Conservation (phyloP, 2,113 vertebrate genomes). For the Labrus mixtus region DNA sequence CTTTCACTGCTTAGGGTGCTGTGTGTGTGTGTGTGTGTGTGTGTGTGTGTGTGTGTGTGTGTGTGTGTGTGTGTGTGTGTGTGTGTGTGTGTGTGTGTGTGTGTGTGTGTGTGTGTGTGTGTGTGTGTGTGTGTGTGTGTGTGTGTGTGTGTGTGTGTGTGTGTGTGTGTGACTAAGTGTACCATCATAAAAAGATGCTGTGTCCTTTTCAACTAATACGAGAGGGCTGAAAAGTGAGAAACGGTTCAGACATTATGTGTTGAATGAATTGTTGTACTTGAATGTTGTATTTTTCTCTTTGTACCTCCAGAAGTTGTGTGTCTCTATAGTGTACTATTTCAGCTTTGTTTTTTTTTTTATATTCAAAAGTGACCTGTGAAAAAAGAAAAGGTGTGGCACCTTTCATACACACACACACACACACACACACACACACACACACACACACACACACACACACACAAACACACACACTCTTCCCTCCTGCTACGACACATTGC, state of each 20-base stretch:
- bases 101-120: slow-evolving; percentile 23
- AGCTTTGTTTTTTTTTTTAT: slow-evolving; percentile 17
- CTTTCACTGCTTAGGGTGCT: slow-evolving; percentile 43
- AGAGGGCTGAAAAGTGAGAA: slow-evolving; percentile 23
- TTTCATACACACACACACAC: too few relatives aligned
- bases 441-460: too few relatives aligned
- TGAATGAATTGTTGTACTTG: slow-evolving; percentile 16
- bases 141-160: slow-evolving; percentile 28
- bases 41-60: slow-evolving; percentile 26
- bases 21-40: slow-evolving; percentile 15
- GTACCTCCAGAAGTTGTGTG: background rate
- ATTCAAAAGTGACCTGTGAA: slow-evolving; percentile 5
- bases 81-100: slow-evolving; percentile 24
- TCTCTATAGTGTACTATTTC: slow-evolving; percentile 4
- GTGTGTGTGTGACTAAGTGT: slow-evolving; percentile 6
- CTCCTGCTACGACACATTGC: slow-evolving; percentile 33
- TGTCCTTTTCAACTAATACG: slow-evolving; percentile 22
- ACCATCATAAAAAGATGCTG: slow-evolving; percentile 7
- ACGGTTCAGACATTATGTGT: background rate
- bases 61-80: slow-evolving; percentile 19
- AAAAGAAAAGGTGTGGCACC: slow-evolving; percentile 17
- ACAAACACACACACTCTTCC: background rate
- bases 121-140: slow-evolving; percentile 17
- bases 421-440: too few relatives aligned
- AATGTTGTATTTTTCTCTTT: background rate